Evolutionary conservation across 2,888 invertebrate genomes (phyloP), one percentile per base, ranked within the genome.

Genomic region (Tolmerus cingulatus): DNA sequence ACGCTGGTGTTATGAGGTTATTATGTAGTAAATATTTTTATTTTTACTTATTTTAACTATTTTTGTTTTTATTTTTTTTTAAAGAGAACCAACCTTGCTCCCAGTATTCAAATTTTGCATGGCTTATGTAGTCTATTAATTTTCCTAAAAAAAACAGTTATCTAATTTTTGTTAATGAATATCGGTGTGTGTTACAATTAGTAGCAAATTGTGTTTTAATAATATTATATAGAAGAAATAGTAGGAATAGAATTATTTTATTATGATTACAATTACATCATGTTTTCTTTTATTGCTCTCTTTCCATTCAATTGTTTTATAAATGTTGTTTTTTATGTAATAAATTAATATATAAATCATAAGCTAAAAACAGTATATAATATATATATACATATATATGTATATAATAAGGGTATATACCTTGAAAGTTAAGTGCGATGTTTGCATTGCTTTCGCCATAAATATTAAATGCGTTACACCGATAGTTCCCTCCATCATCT

Each of bases 381-480:
- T 30, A 34, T 34, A 5, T 34, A 34, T 34, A 7, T 34, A 1
- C 7, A 34, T n/a, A n/a, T n/a, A 7, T 34, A 34, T 34, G 7
- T 34, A 34, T 34, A 34, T 34, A 81, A 74, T 43, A 66, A 34
- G 86, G 55, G 43, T 43, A 76, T 86, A 88, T 92, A 98, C 98
- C 98, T 97, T 98, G 98, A 95, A 99, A 98, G 94, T 99, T 99
- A 92, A 99, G 97, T 92, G 99, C 98, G 94, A 99, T 99, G 94
- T 99, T 99, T 91, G 99, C 99, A 95, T 99, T 99, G 94, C 98
- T 98, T 95, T 99, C 99, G 93, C 99, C 99, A 93, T 96, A 97
- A 93, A 96, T 96, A 95, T 99, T 99, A 94, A 98, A 97, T 91
- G 99, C 99, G 93, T 99, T 99, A 95, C 99, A 99, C 92, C 99